Base-by-base conservation (phyloP, 2,888 invertebrate genomes). In the Cetonia aurata region DNA sequence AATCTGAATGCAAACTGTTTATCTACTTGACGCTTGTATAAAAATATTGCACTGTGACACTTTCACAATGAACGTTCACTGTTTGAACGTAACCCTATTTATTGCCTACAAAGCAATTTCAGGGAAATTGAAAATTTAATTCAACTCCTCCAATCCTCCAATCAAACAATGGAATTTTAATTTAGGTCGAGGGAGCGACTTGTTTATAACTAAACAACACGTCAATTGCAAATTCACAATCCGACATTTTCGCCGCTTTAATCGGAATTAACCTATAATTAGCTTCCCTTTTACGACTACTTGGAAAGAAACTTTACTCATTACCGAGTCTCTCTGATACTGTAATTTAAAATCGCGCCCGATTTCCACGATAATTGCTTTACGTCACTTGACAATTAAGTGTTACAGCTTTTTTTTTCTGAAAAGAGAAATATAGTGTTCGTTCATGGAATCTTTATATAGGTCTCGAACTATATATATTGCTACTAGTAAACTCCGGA, bases 261-360 rank as follows among this genome's bases (percentile, higher is more conserved):
- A 65, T 50, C 33, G 62, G 50, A 50, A 65, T 65, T 65, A 65
- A 52, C 62, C 62, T 50, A 65, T 65, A 50, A 65, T 65, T 65
- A 65, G 50, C 37, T 62, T 50, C 48, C 62, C 48, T 62, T 62
- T 62, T 50, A 52, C 62, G 52, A 65, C 50, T 41, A 19, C 25
- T 50, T 9, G 42, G 37, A 44, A 62, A 37, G 50, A 50, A 65
- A 65, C 62, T 65, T 65, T 65, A 50, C 50, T 65, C 62, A 37
- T 65, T 65, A 65, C 41, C 17, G 37, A 15, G 17, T 37, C 62
- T 10, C 52, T 25, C 10, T 13, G 12, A 50, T 50, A 33, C 60
- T 12, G 33, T 50, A 65, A 65, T 50, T 25, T 65, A 50, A 52
- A 65, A 37, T 50, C 50, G 37, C 31, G 46, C 46, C 48, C 60